Percentiles rank a stretch among this genome's conserved stretches.
These are phyloP conservation scores for Acomys russatus DNA, from an alignment of 2,797 vertebrate genomes.

Conservation along the genomic window DNA sequence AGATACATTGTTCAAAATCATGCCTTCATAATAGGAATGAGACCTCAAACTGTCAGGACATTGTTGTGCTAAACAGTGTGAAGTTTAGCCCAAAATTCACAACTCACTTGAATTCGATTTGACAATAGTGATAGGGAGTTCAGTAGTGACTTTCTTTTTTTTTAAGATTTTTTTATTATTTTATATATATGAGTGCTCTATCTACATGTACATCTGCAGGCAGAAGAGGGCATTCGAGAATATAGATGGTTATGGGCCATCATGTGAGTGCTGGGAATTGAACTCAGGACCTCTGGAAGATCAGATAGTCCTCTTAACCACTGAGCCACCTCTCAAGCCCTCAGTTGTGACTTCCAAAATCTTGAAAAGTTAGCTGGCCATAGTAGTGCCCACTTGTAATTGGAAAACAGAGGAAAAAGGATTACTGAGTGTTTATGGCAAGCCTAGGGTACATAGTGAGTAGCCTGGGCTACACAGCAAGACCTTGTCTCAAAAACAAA, in stretches of 20 bases:
- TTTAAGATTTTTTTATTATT: too few species aligned
- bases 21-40: neutral
- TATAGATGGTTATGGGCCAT: too few species aligned
- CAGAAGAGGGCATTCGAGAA: too few species aligned
- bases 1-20: conserved; percentile 44
- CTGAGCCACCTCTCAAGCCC: too few species aligned
- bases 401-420: neutral
- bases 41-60: neutral
- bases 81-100: neutral
- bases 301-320: too few species aligned
- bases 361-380: neutral
- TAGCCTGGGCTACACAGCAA: neutral
- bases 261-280: too few species aligned
- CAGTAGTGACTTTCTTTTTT: neutral
- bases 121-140: conserved; percentile 26
- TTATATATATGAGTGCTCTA: too few species aligned
- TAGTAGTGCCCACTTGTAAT: neutral
- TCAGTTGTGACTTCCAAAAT: conserved; percentile 16
- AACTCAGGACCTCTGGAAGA: too few species aligned
- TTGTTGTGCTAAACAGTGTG: neutral
- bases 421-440: neutral
- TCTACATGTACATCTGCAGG: too few species aligned
- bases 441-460: neutral
- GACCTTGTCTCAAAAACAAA: neutral
- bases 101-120: neutral